These are phyloP conservation scores for Ceyx margarethae DNA, from an alignment of 2,113 vertebrate genomes.

Conservation along the genomic window DNA sequence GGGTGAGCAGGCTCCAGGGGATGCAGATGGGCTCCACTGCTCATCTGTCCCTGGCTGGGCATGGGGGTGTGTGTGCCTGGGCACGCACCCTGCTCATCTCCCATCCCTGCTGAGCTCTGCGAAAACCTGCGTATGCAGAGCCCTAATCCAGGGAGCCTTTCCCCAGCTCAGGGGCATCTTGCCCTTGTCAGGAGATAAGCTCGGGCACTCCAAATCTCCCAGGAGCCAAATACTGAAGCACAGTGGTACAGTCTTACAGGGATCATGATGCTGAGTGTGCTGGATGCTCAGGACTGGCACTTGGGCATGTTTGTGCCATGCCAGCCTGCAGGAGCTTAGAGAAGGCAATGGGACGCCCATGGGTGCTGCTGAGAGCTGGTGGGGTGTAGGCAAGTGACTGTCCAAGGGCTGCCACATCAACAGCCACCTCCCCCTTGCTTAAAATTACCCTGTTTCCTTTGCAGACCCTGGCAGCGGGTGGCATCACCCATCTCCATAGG, in stretches of 20 bases:
- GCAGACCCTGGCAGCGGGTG: background rate
- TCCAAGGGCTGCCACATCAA: background rate
- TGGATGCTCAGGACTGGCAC: background rate
- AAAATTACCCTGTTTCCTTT: background rate
- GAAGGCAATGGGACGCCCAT: fast-evolving
- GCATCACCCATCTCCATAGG: fast-evolving
- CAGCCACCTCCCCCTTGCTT: background rate
- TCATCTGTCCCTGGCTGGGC: background rate
- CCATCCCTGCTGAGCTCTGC: background rate
- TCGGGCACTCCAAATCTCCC: fast-evolving
- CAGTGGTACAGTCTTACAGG: fast-evolving
- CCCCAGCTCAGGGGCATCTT: background rate
- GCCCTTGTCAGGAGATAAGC: background rate
- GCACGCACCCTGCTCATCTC: background rate
- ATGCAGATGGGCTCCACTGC: background rate
- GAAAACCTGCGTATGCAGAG: background rate
- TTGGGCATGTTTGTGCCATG: fast-evolving
- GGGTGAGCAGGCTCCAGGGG: background rate
- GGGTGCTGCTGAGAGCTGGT: fast-evolving
- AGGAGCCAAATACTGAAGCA: background rate
- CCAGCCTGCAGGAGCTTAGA: fast-evolving
- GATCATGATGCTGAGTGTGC: fast-evolving
- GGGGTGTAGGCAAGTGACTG: fast-evolving
- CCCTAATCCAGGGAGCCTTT: background rate
- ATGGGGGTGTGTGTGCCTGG: fast-evolving